A percentile compares a stretch with the other conserved stretches of the same genome.
Evolutionary conservation across 2,797 vertebrate genomes (phyloP).

Genomic region (Danio choprae): DNA sequence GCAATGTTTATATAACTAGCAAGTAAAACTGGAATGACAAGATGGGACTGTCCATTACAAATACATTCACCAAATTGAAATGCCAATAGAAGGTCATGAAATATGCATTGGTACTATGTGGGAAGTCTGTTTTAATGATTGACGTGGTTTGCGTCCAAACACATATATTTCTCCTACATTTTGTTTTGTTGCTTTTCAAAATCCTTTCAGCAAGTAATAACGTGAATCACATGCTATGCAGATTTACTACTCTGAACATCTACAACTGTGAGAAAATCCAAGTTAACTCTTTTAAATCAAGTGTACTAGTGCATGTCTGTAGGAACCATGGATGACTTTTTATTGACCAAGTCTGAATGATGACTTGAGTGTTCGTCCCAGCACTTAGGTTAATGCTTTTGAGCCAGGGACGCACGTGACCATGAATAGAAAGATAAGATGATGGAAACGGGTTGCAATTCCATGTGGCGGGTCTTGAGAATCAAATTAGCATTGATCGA

Average conservation of each 20-base stretch:
- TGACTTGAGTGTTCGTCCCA: background rate
- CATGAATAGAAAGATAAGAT: background rate
- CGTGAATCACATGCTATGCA: background rate
- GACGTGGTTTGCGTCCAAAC: background rate
- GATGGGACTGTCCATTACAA: background rate
- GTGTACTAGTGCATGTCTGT: background rate
- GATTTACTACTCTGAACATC: background rate
- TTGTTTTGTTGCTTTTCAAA: background rate
- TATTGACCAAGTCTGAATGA: background rate
- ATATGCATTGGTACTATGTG: background rate
- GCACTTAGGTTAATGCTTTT: background rate
- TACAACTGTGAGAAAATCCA: background rate
- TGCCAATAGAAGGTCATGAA: background rate
- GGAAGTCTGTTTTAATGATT: background rate
- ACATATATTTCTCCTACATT: background rate
- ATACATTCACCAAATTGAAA: background rate
- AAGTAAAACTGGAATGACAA: constrained; percentile 7
- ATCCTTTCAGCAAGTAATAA: background rate
- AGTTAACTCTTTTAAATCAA: background rate
- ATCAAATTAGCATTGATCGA: constrained; percentile 26
- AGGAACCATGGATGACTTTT: background rate
- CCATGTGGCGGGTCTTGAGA: constrained; percentile 17
- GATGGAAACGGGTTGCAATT: constrained; percentile 5
- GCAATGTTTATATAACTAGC: background rate
- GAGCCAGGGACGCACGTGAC: background rate